phyloP scores from a whole-genome alignment of 2,113 vertebrate genomes.

The Orientallactaga bullata region DNA sequence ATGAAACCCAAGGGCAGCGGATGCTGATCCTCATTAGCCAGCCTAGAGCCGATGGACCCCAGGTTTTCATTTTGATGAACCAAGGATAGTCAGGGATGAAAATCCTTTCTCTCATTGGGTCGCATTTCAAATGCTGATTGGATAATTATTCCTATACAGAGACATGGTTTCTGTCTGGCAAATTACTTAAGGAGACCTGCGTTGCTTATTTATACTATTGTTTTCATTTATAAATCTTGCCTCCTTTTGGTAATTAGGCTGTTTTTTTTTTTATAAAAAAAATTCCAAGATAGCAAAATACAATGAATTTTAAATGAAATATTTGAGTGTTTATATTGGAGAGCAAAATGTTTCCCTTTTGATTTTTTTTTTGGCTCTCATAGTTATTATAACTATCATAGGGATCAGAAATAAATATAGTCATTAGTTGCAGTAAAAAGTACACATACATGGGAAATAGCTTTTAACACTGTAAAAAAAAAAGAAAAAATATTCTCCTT shows the following conservation, averaged over 20 bases:
- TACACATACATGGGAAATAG: background rate
- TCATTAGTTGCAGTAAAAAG: slow-evolving; percentile 17
- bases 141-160: background rate
- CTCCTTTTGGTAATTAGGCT: slow-evolving; percentile 10
- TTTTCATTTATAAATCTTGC: slow-evolving; percentile 49
- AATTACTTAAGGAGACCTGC: background rate
- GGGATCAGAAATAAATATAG: slow-evolving; percentile 7
- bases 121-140: background rate
- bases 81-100: slow-evolving; percentile 21
- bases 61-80: slow-evolving; percentile 36
- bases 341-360: slow-evolving; percentile 6
- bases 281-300: slow-evolving; percentile 49
- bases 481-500: slow-evolving; percentile 11
- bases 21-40: background rate
- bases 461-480: slow-evolving; percentile 46
- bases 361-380: slow-evolving; percentile 2
- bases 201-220: slow-evolving; percentile 19
- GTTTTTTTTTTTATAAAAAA: slow-evolving; percentile 16
- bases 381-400: background rate
- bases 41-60: background rate
- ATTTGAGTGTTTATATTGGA: slow-evolving; percentile 46
- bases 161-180: slow-evolving; percentile 16
- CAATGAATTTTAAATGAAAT: slow-evolving; percentile 65
- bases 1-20: background rate
- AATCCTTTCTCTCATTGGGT: background rate